Evolutionary conservation across 2,113 vertebrate species (phyloP), one percentile per base, ranked within the genome.

Genomic region (Litocranius walleri): DNA sequence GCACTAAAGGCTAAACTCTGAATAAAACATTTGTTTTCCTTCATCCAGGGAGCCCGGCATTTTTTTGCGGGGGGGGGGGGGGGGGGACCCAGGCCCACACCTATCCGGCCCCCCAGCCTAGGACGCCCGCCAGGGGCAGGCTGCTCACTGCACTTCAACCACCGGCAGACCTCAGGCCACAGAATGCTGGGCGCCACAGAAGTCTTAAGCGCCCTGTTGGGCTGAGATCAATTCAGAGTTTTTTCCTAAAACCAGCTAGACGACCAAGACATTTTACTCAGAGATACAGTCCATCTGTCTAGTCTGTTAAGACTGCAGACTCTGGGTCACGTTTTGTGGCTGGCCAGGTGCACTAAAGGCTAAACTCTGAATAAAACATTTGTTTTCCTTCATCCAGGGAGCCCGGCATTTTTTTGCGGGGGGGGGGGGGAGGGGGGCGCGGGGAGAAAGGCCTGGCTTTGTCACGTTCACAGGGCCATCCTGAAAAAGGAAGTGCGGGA

Each of bases 401-500:
- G 11, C 33, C 81, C 3, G 1, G 11, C 43, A 57, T 15, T 45
- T 36, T n/a, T 67, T 67, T 3, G 19, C 0, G 2, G 17, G 54
- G 54, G 56, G 16, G n/a, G 64, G 4, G 16, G 8, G n/a, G 13
- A 23, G 48, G n/a, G n/a, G n/a, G n/a, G n/a, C n/a, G n/a, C 23
- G 45, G 45, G 45, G 45, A 45, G 45, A 7, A 29, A 30, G 50
- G 52, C 62, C 67, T 29, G 86, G 80, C 92, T 61, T 33, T 30
- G 36, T 62, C 90, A 43, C 67, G 54, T 59, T 77, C 21, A 50
- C 94, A 7, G 2, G 54, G 92, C 94, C 77, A n/a, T 78, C 52
- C 45, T 3, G 80, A 67, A 83, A 43, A 85, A 95, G 88, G 97
- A 93, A 93, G 91, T 23, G 4, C 23, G 11, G 29, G 48, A 80